Base-by-base conservation (phyloP, 2,797 vertebrate genomes). In the Alca torda region DNA sequence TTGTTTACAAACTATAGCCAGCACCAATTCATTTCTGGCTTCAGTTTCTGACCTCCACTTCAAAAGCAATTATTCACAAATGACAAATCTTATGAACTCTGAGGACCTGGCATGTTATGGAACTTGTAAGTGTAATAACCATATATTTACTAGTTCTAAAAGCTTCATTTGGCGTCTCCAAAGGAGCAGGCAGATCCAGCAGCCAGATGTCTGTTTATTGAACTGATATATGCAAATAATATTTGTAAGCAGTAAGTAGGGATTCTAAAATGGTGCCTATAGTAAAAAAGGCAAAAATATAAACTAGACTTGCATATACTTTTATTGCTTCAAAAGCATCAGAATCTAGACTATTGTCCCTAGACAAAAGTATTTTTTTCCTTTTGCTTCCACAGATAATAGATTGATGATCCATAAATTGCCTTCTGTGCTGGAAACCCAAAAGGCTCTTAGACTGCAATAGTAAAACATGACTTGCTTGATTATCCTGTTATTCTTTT, bases 1-100 rank as follows among this genome's bases (percentile, higher is more conserved):
- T 87, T 96, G 90, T 96, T 95, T 96, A 80, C 92, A 95, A 87
- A 94, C 87, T 69, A 53, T 30, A 76, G 24, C 59, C 56, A 77
- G 17, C 25, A 92, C 53, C 41, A 89, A 39, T 95, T 93, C 8
- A 76, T 89, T 95, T 95, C 67, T 93, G 93, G 57, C 63, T 95
- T 82, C 67, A 48, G 13, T 84, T 88, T 25, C 59, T 90, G 65
- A 90, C 84, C 84, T 87, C 70, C 12, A 43, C 50, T 90, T 92
- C 80, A 94, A 84, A 91, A 88, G 8, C 33, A 80, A 67, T 90
- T 94, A 77, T 57, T 89, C 50, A 61, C 19, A 93, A 95, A 80
- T 48, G 48, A 68, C 30, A 77, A 78, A 93, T 92, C 51, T 93
- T 87, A 24, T 23, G 48, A 94, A 95, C 57, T 72, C 39, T 69